Conservation (phyloP, 2,113 vertebrate species). For the Acrocephalus arundinaceus region DNA sequence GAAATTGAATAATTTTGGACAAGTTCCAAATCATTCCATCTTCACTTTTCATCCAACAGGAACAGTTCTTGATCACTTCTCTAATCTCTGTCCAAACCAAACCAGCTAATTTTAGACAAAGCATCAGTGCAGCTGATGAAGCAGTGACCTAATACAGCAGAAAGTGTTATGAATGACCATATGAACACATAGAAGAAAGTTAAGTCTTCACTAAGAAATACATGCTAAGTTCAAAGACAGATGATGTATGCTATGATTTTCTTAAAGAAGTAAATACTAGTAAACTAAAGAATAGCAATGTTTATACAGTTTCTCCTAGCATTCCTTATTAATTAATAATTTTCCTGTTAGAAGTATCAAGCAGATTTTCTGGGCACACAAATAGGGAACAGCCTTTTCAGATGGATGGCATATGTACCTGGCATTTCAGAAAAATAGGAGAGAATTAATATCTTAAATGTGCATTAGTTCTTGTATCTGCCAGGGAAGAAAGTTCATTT, state of each 20-base stretch:
- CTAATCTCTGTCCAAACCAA: conserved; percentile 18
- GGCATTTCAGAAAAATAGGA: background rate
- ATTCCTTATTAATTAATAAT: background rate
- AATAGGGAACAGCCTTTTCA: background rate
- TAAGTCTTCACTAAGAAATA: background rate
- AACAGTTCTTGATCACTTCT: background rate
- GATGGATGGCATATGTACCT: background rate
- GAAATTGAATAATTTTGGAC: conserved; percentile 19
- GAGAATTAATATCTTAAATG: background rate
- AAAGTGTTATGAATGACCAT: background rate
- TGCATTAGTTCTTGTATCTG: background rate
- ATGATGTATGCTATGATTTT: background rate
- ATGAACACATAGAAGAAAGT: background rate
- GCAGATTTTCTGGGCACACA: background rate
- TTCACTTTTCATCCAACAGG: background rate
- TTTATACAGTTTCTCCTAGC: background rate
- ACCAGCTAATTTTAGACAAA: background rate
- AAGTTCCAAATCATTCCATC: background rate
- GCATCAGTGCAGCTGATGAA: background rate
- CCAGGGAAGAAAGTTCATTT: background rate
- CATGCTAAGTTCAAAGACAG: background rate
- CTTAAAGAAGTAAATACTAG: background rate
- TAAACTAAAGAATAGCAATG: background rate
- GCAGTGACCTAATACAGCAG: background rate
- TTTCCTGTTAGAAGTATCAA: background rate